Evolutionary conservation across 1,140 invertebrate genomes (phyloP), one percentile per base, ranked within the genome.

Genomic region (Halictus rubicundus): DNA sequence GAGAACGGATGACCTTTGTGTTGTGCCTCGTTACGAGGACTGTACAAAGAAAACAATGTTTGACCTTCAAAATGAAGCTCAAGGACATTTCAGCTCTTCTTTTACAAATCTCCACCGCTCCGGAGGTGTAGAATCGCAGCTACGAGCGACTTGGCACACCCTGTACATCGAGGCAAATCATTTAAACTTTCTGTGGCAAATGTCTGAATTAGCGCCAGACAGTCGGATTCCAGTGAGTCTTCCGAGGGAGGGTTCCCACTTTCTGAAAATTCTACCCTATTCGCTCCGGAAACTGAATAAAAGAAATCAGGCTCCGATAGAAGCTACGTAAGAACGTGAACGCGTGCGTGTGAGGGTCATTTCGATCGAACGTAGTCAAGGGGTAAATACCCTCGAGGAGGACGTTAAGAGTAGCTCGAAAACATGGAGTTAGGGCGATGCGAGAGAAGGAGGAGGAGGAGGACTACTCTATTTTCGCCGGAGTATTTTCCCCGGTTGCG

Each of bases 41-140:
- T n/a, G n/a, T n/a, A n/a, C n/a, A n/a, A n/a, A n/a, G n/a, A n/a
- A n/a, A n/a, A n/a, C n/a, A n/a, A n/a, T n/a, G n/a, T n/a, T n/a
- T n/a, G n/a, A n/a, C n/a, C n/a, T n/a, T 69, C 57, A 61, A 77
- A 77, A 70, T 63, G 60, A 54, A 25, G 23, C 66, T 23, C 74
- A n/a, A 57, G 39, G 32, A 32, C 32, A 32, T 32, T 32, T 5
- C 5, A 32, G 32, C 3, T 32, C 4, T 4, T 32, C 27, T 32
- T 32, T 4, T 4, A 32, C 27, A 32, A 32, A 1, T 32, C 32
- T 32, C n/a, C n/a, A n/a, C n/a, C n/a, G n/a, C n/a, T n/a, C n/a
- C n/a, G n/a, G n/a, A n/a, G n/a, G n/a, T n/a, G n/a, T n/a, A n/a
- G n/a, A n/a, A n/a, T n/a, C n/a, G n/a, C n/a, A n/a, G n/a, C n/a